Evolutionary conservation across 2,113 vertebrate species (phyloP), one percentile per base, ranked within the genome.

Genomic region (Balaeniceps rex): DNA sequence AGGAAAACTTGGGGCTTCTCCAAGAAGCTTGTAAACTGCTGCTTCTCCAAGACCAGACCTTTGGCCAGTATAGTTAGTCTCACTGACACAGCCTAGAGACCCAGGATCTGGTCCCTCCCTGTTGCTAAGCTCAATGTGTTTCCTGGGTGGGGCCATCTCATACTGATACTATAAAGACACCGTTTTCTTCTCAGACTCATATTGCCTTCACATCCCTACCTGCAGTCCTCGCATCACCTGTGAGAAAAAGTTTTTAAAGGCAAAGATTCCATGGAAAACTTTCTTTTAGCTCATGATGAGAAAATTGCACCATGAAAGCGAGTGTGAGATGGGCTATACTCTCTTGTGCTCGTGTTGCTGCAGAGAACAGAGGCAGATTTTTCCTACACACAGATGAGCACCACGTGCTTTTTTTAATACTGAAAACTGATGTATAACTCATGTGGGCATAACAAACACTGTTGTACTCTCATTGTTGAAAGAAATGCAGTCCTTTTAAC

Each of bases 351-450:
- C 26, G 58, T 28, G 12, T 18, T n/a, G 29, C 22, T 54, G 34
- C 36, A 51, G 42, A 70, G 49, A 80, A 57, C 12, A 74, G 64
- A 51, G 33, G 34, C 38, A 42, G 26, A 34, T 23, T 49, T 84
- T 36, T 69, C 14, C 51, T 25, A 28, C 26, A 23, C 12, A 40
- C 4, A 0, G 1, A 28, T 40, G 22, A 44, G 33, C 2, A 0
- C 25, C 6, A 18, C 2, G 17, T 66, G 10, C 23, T 55, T 70
- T 65, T 78, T 47, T 61, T 29, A 66, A 60, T 26, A 19, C 15
- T 4, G 4, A 83, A 83, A 83, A 49, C 26, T 19, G 19, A 61
- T 15, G n/a, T 64, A 12, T n/a, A 40, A 22, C 18, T 36, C 14
- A 79, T n/a, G n/a, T 4, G 7, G 49, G 28, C 26, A 34, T 76